Base-by-base conservation (phyloP, 92 coral and sea anemone species). In the Galaxea fascicularis region DNA sequence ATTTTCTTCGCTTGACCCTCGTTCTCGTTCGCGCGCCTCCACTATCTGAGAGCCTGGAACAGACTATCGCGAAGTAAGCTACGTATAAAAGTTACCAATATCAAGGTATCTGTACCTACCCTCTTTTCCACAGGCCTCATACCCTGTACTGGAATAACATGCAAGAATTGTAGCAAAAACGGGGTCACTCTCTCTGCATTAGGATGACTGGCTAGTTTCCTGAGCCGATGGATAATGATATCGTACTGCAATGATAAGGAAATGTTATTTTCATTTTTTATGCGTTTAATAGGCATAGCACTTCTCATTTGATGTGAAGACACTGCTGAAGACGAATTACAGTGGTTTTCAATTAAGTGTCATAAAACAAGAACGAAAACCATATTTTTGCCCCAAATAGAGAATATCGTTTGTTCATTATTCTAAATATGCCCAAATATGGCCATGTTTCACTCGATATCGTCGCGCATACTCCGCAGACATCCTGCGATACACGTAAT, bases 201-300 rank as follows among this genome's bases (percentile, higher is more conserved):
- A 13, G 89, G 89, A 31, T 90, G 92, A 29, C 60, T 77, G 26
- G 99, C 90, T 58, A 96, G 82, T 83, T 89, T 96, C 91, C 94
- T 96, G 20, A 96, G 88, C 30, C 98, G 98, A 78, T 91, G 93
- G 22, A 94, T 75, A 74, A 93, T 80, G 31, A 92, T 92, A 68
- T 91, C 97, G 74, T 94, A 96, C 98, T 95, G 82, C 17, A 45
- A 71, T 51, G 5, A 47, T 24, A 65, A 24, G 26, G 20, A 27
- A 28, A 65, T 25, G 18, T 14, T 21, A 0, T 21, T 21, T 22
- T 24, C 24, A 60, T 10, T 28, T 59, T 20, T 12, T 53, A 13
- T 13, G 14, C 59, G 18, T 13, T n/a, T n/a, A 35, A 35, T 35
- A 35, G 6, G 41, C 41, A n/a, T 21, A 57, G 63, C 63, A 57